Evolutionary conservation across 2,888 invertebrate genomes (phyloP), one percentile per base, ranked within the genome.

Genomic region (Hydriomena furcata): DNA sequence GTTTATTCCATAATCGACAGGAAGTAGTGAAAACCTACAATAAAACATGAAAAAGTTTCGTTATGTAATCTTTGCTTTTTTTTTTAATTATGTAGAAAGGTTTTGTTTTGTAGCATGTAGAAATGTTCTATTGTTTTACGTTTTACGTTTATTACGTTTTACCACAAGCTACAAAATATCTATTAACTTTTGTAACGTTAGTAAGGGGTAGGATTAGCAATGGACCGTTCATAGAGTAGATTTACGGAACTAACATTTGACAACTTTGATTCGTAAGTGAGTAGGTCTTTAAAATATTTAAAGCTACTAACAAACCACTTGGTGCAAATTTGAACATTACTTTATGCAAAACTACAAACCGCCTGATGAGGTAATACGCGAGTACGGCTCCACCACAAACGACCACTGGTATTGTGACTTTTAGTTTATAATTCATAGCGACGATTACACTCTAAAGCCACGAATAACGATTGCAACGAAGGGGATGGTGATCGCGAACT

Each of bases 371-470:
- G 84, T 89, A 90, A 87, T 86, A 90, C 55, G 85, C 86, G 65
- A 90, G 82, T 68, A 90, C 89, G 60, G 90, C 90, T 61, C 90
- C 88, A 74, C 90, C 90, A 76, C 90, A 90, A 76, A 90, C 89
- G 69, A 89, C 78, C 72, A 88, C 83, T 49, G 90, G 90, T 68
- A 90, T 83, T 57, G 88, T 87, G 58, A 89, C 74, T 87, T 89
- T 90, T 17, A 89, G 73, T 79, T 90, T 90, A 76, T 88, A 87
- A 82, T 88, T 88, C 88, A 89, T 90, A 60, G 41, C 68, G 64
- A 70, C 61, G 61, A 60, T 73, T 68, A 65, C 60, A 46, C 38
- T 30, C 10, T 42, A 36, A 27, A 50, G 47, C 34, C 51, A 52
- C 38, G 52, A 54, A 51, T 53, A 58, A 47, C 57, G 73, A 66